phyloP scores from a whole-genome alignment of 2,888 invertebrate genomes.

The Noctua fimbriata region DNA sequence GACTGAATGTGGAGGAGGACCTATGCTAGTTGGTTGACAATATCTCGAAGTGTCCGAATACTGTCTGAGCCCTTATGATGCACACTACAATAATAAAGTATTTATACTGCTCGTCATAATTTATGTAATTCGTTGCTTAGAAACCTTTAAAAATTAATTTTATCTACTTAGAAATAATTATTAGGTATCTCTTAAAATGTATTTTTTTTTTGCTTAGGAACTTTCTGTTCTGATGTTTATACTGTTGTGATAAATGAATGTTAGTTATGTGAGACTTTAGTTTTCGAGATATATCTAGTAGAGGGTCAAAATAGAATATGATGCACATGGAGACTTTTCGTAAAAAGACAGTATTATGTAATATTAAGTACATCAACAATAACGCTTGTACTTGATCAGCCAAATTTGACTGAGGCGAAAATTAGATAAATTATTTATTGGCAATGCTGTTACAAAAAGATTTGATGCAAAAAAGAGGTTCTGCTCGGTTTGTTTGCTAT shows the following conservation, averaged over 20 bases:
- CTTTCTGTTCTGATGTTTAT: conserved; percentile 83
- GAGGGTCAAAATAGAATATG: conserved; percentile 1
- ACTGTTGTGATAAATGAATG: conserved; percentile 68
- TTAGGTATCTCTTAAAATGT: conserved; percentile 81
- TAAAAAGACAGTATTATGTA: conserved; percentile 4
- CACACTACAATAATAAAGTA: conserved; percentile 64
- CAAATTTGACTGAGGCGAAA: conserved; percentile 22
- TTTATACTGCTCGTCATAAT: conserved; percentile 73
- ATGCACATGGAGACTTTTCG: conserved; percentile 11
- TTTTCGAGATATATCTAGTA: background rate
- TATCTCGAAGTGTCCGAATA: conserved; percentile 52
- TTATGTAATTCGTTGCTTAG: conserved; percentile 88
- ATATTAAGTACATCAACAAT: conserved; percentile 63
- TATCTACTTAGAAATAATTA: conserved; percentile 84
- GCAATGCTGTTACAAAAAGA: background rate
- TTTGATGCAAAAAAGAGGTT: conserved; percentile 2
- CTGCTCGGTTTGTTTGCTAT: conserved; percentile 20
- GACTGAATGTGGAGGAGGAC: conserved; percentile 23
- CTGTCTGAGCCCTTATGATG: conserved; percentile 57
- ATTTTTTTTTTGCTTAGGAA: conserved; percentile 83
- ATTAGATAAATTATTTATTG: background rate
- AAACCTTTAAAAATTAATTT: conserved; percentile 86
- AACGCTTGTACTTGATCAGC: conserved; percentile 23
- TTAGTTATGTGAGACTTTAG: conserved; percentile 19
- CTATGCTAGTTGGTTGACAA: conserved; percentile 31